phyloP scores from a whole-genome alignment of 1,140 invertebrate species.

The Ostrea edulis region DNA sequence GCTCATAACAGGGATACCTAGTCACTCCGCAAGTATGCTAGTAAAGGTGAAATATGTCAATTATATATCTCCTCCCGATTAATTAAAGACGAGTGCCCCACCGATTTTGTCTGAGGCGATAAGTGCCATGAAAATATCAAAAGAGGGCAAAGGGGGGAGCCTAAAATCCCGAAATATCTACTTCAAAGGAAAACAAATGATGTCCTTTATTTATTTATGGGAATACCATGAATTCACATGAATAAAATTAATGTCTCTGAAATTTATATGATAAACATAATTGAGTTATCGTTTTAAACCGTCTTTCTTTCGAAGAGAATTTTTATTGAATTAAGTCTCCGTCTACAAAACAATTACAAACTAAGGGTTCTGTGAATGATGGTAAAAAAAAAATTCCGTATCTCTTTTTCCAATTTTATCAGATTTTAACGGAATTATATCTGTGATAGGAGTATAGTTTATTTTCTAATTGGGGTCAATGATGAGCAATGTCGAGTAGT shows the following conservation, averaged over 20 bases:
- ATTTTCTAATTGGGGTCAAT: slow-evolving; percentile 28
- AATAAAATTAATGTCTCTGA: not conserved
- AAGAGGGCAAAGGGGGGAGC: not conserved
- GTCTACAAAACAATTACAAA: not conserved
- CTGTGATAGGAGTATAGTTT: slow-evolving; percentile 26
- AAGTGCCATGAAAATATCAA: not conserved
- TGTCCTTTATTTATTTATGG: not conserved
- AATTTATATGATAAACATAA: slow-evolving; percentile 28
- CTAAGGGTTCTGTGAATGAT: not conserved
- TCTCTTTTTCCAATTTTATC: not conserved
- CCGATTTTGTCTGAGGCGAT: not conserved
- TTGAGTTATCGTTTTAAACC: not conserved
- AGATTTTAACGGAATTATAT: slow-evolving; percentile 15
- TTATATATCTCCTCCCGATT: slow-evolving; percentile 5
- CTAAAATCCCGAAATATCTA: not conserved
- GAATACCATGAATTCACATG: not conserved
- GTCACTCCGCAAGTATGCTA: slow-evolving; percentile 1
- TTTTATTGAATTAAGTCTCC: slow-evolving; percentile 25
- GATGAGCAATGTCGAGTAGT: not conserved
- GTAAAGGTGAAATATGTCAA: slow-evolving; percentile 31
- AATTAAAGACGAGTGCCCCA: not conserved
- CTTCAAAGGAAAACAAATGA: not conserved
- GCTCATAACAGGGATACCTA: slow-evolving; percentile 1
- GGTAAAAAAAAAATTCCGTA: not conserved
- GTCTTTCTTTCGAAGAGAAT: not conserved